Base-by-base conservation (phyloP, 2,797 vertebrate genomes). In the Ceryle rudis region DNA sequence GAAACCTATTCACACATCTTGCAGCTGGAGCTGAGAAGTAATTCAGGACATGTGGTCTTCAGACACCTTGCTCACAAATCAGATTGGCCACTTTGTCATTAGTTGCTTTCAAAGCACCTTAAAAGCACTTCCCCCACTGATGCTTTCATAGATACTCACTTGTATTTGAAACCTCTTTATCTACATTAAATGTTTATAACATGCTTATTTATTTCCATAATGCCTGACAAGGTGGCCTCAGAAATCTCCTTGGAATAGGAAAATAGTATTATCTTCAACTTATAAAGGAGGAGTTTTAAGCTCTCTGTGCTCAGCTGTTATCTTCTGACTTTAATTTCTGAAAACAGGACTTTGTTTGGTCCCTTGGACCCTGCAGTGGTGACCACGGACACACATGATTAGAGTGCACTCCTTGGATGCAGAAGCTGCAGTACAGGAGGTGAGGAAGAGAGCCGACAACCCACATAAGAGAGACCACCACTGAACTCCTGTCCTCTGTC, bases 391-490 rank as follows among this genome's bases (percentile, higher is more conserved):
- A 9, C 25, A 13, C 5, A 2, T 4, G 6, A 1, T 31, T 54
- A 11, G 16, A 51, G 10, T 5, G 16, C 3, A 2, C 11, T n/a
- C 21, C 46, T 51, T 39, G 58, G 55, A 31, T 6, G 10, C 55
- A 64, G 72, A 37, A 69, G 35, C 23, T 73, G 71, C 23, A 29
- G 10, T 26, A 31, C 4, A 15, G 49, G 73, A 25, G n/a, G 25
- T 5, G 10, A 80, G 20, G 64, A 64, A 46, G 69, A 64, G 14
- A 61, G 13, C 28, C 54, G 65, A 26, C 11, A 71, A 47, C 35
- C 9, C 52, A 23, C 1, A 0, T 1, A 37, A 33, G 25, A 2
- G 0, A 67, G 28, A 35, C 22, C 31, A 33, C 23, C 17, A 39
- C 0, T 1, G 64, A 83, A 60, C 8, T 14, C 9, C 4, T 2